phyloP scores from a whole-genome alignment of 2,797 vertebrate species.

The Austrolebias charrua region DNA sequence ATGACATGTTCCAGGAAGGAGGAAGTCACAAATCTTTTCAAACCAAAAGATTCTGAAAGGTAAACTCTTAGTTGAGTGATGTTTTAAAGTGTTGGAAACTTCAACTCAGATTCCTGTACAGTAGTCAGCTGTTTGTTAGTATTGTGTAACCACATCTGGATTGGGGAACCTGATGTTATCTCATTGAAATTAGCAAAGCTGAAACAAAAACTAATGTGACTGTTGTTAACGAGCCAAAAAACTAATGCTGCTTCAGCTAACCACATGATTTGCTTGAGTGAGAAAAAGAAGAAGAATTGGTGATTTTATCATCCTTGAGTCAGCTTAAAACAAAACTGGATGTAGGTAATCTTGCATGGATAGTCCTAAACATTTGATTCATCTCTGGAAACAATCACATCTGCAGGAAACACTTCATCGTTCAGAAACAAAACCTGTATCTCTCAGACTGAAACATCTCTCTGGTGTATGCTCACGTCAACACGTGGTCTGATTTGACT shows the following conservation, averaged over 20 bases:
- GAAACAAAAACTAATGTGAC: constrained; percentile 13
- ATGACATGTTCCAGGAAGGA: constrained; percentile 8
- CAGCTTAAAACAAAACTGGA: not conserved
- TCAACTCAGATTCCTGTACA: not conserved
- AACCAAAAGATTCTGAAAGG: not conserved
- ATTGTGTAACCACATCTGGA: not conserved
- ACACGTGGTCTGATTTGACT: too few species aligned
- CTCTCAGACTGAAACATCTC: too few species aligned
- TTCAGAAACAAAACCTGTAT: too few species aligned
- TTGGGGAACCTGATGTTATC: not conserved
- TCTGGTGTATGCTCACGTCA: too few species aligned
- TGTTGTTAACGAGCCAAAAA: constrained; percentile 14
- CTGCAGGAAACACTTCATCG: too few species aligned
- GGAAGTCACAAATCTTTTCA: constrained; percentile 13
- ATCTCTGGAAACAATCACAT: too few species aligned
- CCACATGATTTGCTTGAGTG: not conserved
- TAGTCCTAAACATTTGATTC: too few species aligned
- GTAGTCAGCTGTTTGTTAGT: constrained; percentile 5
- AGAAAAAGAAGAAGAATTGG: constrained; percentile 2
- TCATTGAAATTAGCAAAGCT: constrained; percentile 3
- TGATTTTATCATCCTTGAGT: not conserved
- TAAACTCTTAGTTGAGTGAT: not conserved
- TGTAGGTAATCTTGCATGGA: too few species aligned
- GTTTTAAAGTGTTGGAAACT: constrained; percentile 9
- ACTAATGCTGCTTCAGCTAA: not conserved